Conservation (phyloP, 1,140 invertebrate species). For the Temnothorax nylanderi region DNA sequence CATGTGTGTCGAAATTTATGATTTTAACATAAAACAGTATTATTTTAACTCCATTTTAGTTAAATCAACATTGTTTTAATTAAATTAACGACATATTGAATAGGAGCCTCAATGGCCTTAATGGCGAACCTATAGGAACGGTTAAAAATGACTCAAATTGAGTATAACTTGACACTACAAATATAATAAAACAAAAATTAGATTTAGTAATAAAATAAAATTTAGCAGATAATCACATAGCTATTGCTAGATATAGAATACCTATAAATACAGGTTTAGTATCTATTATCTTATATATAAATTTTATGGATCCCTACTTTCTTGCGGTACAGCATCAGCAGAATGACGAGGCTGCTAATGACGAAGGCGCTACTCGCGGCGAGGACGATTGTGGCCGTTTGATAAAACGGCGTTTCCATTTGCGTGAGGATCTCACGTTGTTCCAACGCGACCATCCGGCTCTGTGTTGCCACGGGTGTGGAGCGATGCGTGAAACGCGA, state of each 20-base stretch:
- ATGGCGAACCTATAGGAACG: no score
- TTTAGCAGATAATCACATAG: neutral
- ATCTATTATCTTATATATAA: neutral
- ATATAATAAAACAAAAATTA: no score
- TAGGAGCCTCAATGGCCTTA: no score
- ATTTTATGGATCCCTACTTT: slow-evolving; percentile 80
- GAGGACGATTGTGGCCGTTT: slow-evolving; percentile 90
- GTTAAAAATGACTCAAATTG: no score
- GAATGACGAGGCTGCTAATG: slow-evolving; percentile 89
- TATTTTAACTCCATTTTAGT: no score
- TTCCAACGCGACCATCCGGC: slow-evolving; percentile 87
- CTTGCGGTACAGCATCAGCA: slow-evolving; percentile 89
- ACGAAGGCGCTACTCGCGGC: slow-evolving; percentile 90
- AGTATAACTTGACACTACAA: no score
- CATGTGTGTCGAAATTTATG: no score
- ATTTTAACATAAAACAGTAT: no score
- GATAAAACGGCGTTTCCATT: slow-evolving; percentile 89
- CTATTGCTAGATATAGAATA: neutral
- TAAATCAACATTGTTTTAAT: no score
- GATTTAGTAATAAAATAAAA: neutral
- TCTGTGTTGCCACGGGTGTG: slow-evolving; percentile 82
- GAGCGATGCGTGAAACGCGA: slow-evolving; percentile 88
- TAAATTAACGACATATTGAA: no score
- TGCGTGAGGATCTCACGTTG: slow-evolving; percentile 89
- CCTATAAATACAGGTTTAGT: neutral